A percentile compares a stretch with the other conserved stretches of the same genome.
Conservation (phyloP, 2,797 vertebrate genomes). For the Alosa sapidissima region DNA sequence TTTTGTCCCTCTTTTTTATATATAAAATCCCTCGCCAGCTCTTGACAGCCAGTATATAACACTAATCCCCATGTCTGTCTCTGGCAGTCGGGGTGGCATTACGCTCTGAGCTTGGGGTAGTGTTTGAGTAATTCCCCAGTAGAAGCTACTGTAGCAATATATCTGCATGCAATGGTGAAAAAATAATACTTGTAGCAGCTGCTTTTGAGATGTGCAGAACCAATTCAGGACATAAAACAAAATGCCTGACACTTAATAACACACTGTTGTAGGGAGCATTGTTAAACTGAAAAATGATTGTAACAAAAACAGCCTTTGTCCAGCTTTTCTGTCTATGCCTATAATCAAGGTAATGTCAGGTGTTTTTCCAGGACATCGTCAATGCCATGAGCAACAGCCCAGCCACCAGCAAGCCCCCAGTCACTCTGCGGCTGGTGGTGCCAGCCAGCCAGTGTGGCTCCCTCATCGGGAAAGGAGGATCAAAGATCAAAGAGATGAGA, state of each 20-base stretch:
- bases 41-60: not conserved
- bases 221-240: not conserved
- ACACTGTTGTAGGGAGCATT: not conserved
- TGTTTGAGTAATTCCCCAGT: not conserved
- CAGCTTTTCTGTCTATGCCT: not conserved
- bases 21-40: not conserved
- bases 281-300: not conserved
- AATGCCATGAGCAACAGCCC: constrained; percentile 98
- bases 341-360: constrained; percentile 24
- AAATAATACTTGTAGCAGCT: not conserved
- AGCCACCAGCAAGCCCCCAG: constrained; percentile 88
- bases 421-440: constrained; percentile 83
- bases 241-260: not conserved
- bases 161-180: not conserved
- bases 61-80: not conserved
- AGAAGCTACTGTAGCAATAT: not conserved
- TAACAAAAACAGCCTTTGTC: not conserved
- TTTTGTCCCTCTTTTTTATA: no score
- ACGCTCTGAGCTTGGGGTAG: not conserved
- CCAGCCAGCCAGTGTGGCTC: constrained; percentile 86
- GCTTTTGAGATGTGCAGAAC: not conserved
- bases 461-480: constrained; percentile 86
- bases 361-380: constrained; percentile 82
- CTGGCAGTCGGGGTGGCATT: not conserved
- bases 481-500: constrained; percentile 90